A percentile compares a stretch with the other conserved stretches of the same genome.
Conservation (phyloP, 2,113 vertebrate species). For the Columba livia region DNA sequence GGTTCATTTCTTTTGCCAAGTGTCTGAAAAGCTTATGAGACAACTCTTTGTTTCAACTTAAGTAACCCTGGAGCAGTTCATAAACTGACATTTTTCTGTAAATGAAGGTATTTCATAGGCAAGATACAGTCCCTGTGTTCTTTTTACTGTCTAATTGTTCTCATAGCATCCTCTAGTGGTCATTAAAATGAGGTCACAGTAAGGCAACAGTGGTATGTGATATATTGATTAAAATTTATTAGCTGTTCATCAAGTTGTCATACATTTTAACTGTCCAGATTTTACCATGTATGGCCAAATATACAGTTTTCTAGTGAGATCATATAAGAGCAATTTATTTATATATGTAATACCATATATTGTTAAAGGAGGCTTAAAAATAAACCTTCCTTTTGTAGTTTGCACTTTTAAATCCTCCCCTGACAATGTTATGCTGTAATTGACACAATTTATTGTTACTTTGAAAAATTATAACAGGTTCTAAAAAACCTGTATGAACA, state of each 20-base stretch:
- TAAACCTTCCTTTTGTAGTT: not conserved
- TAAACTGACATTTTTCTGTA: not conserved
- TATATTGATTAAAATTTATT: not conserved
- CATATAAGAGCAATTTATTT: not conserved
- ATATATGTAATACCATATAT: not conserved
- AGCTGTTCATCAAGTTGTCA: not conserved
- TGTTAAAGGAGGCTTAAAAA: not conserved
- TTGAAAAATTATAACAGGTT: not conserved
- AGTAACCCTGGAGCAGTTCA: not conserved
- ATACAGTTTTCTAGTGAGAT: not conserved
- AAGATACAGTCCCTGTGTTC: not conserved
- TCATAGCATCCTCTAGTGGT: slow-evolving; percentile 71
- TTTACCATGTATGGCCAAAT: not conserved
- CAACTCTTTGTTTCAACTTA: not conserved
- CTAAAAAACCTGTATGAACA: not conserved
- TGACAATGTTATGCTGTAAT: not conserved
- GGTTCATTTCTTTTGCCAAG: not conserved
- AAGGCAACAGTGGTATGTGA: not conserved
- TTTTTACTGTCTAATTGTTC: slow-evolving; percentile 4
- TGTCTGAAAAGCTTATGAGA: not conserved
- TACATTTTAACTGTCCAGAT: not conserved
- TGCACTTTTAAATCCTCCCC: not conserved
- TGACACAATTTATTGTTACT: not conserved
- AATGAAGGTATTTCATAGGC: not conserved
- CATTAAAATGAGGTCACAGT: not conserved